Evolutionary conservation across 2,113 vertebrate genomes (phyloP).

Genomic region (Leptobrachium leishanense): DNA sequence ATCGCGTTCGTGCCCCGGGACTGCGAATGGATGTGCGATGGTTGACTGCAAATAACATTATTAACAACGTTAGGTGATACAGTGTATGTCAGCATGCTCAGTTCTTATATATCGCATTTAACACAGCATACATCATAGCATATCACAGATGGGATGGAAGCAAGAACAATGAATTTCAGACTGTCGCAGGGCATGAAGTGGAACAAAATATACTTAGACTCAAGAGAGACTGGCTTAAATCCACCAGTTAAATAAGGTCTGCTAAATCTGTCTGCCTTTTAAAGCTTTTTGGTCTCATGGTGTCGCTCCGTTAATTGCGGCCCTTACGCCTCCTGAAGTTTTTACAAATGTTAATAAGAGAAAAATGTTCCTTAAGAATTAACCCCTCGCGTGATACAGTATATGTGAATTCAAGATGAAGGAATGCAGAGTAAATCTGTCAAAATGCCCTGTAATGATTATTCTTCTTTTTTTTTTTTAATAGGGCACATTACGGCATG

Average conservation of each 20-base stretch:
- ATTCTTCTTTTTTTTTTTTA: too few relatives aligned
- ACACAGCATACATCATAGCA: neutral
- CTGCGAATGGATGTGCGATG: slow-evolving; percentile 5
- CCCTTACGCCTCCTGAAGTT: too few relatives aligned
- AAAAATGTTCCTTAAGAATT: too few relatives aligned
- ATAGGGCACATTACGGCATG: too few relatives aligned
- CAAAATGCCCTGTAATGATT: too few relatives aligned
- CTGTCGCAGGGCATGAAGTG: neutral
- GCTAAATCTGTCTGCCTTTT: neutral
- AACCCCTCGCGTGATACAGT: too few relatives aligned
- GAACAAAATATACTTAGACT: slow-evolving; percentile 8
- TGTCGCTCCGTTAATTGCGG: neutral
- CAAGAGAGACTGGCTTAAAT: neutral
- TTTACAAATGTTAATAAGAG: too few relatives aligned
- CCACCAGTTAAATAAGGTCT: neutral
- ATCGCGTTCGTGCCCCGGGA: neutral
- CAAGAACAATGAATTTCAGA: slow-evolving; percentile 1
- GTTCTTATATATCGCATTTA: slow-evolving; percentile 18
- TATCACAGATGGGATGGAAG: neutral
- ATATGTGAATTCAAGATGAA: too few relatives aligned
- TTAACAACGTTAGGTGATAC: slow-evolving; percentile 2
- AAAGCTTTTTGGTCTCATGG: neutral
- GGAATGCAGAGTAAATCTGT: too few relatives aligned
- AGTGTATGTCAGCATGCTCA: slow-evolving; percentile 4
- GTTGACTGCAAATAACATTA: slow-evolving; percentile 32